These are phyloP conservation scores for Crax fasciolata DNA, from an alignment of 2,797 vertebrate species.

Conservation along the genomic window DNA sequence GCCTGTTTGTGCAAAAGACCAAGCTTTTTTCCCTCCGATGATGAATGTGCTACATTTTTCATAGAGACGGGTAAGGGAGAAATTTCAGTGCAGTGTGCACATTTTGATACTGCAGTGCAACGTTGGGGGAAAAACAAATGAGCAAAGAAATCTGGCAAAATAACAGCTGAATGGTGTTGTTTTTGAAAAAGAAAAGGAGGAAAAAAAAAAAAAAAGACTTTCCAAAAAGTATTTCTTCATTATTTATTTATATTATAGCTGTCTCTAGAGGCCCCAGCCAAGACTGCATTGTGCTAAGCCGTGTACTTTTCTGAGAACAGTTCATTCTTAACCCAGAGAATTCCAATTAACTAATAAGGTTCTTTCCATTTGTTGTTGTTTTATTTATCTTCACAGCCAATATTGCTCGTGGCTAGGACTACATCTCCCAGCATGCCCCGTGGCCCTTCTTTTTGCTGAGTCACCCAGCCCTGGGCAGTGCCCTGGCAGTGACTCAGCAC, in stretches of 20 bases:
- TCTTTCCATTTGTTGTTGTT: not conserved
- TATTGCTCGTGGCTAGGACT: not conserved
- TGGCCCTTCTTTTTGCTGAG: not conserved
- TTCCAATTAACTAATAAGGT: not conserved
- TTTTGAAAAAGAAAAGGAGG: not conserved
- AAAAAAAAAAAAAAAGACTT: not conserved
- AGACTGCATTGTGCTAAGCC: not conserved
- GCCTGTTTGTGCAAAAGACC: slow-evolving; percentile 71
- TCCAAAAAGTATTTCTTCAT: not conserved
- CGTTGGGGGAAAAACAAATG: slow-evolving; percentile 57
- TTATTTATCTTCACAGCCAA: not conserved
- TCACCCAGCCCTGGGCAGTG: not conserved
- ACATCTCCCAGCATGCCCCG: not conserved
- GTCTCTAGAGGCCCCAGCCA: not conserved
- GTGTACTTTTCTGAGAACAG: not conserved
- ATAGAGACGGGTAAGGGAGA: slow-evolving; percentile 52
- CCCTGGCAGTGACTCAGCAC: not conserved
- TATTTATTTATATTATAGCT: not conserved
- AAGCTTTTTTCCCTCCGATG: slow-evolving; percentile 48
- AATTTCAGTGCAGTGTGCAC: slow-evolving; percentile 43
- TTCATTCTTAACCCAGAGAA: not conserved
- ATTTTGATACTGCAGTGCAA: slow-evolving; percentile 39
- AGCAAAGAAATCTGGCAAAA: slow-evolving; percentile 17
- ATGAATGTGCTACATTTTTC: slow-evolving; percentile 72
- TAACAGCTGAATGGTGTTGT: not conserved